Evolutionary conservation across 1,140 invertebrate genomes (phyloP).

Genomic region (Drosophila sp.): DNA sequence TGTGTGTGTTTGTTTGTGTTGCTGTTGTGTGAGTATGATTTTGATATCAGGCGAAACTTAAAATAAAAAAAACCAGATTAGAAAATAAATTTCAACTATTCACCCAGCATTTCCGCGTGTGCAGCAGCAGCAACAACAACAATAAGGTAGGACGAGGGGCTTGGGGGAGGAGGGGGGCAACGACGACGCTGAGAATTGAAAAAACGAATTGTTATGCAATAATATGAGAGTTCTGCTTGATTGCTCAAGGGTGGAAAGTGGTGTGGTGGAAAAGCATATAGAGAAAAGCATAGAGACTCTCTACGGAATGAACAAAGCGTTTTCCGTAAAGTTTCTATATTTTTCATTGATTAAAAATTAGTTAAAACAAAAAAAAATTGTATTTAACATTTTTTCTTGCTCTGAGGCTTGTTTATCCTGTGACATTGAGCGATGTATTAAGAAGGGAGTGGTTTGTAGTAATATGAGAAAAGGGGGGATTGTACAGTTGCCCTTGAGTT

Average conservation of each 20-base stretch:
- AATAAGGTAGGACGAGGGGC: neutral
- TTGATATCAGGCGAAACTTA: constrained; percentile 29
- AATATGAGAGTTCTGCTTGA: constrained; percentile 12
- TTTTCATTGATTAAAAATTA: neutral
- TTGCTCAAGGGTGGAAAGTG: constrained; percentile 16
- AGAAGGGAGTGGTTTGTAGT: neutral
- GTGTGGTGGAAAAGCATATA: neutral
- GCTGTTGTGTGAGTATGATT: constrained; percentile 15
- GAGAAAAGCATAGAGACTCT: neutral
- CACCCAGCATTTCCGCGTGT: constrained; percentile 42
- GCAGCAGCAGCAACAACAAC: neutral
- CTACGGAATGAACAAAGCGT: too few species aligned
- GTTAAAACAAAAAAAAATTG: neutral
- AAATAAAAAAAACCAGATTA: constrained; percentile 42
- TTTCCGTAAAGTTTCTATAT: too few species aligned
- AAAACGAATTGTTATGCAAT: constrained; percentile 11
- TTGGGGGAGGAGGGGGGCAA: neutral
- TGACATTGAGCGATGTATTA: neutral
- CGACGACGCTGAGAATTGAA: neutral
- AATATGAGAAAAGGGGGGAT: neutral
- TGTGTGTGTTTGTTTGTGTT: constrained; percentile 1
- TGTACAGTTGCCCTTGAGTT: constrained; percentile 67
- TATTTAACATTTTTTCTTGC: neutral
- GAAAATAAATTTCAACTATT: constrained; percentile 43
- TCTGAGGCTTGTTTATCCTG: neutral